Evolutionary conservation across 2,888 invertebrate genomes (phyloP).

Genomic region (Thereva nobilitata): DNA sequence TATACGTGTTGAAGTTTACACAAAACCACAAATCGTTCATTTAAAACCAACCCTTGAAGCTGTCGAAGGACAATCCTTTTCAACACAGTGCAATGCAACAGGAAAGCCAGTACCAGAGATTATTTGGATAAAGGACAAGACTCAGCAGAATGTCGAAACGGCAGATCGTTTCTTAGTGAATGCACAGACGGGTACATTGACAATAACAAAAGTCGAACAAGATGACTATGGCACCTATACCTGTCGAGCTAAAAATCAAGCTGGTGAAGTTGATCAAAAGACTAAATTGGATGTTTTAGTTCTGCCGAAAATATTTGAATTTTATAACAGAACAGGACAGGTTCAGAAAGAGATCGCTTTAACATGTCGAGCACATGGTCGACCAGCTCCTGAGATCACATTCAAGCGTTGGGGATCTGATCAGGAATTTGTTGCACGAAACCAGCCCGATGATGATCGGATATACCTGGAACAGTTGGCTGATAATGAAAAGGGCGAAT

Average conservation of each 20-base stretch:
- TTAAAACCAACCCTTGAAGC: constrained; percentile 68
- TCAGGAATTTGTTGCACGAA: constrained; percentile 67
- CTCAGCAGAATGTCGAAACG: constrained; percentile 72
- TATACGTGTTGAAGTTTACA: constrained; percentile 81
- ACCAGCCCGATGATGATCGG: constrained; percentile 68
- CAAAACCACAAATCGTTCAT: constrained; percentile 72
- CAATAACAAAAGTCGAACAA: constrained; percentile 73
- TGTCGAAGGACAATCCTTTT: constrained; percentile 78
- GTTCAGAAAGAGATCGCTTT: constrained; percentile 68
- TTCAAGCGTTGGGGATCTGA: constrained; percentile 75
- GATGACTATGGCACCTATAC: constrained; percentile 80
- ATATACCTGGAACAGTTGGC: constrained; percentile 65
- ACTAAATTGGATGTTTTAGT: constrained; percentile 75
- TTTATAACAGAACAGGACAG: constrained; percentile 71
- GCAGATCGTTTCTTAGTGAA: constrained; percentile 69
- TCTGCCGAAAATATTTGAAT: constrained; percentile 78
- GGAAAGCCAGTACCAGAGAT: constrained; percentile 85
- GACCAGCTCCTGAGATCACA: constrained; percentile 78
- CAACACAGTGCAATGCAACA: constrained; percentile 74
- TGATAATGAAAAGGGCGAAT: constrained; percentile 63
- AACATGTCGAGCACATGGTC: constrained; percentile 77
- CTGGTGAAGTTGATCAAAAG: constrained; percentile 70
- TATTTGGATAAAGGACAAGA: constrained; percentile 78
- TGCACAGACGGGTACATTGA: constrained; percentile 70
- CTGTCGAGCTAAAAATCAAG: constrained; percentile 79